Evolutionary conservation across 1,140 invertebrate species (phyloP).

Genomic region (Diorhabda carinulata): DNA sequence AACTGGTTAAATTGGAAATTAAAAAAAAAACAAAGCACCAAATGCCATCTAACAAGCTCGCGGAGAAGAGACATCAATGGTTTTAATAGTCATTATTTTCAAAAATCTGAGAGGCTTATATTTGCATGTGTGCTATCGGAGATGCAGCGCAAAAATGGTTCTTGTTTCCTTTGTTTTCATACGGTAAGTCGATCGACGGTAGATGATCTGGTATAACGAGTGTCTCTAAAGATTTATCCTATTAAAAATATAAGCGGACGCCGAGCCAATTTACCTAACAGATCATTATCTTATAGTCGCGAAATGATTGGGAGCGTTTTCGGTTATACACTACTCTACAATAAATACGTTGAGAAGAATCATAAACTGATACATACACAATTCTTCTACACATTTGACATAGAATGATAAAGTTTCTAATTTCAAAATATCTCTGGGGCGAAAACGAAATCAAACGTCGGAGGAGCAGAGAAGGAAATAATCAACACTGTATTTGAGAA

Average conservation of each 20-base stretch:
- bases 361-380: too few species aligned
- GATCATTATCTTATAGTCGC: slow-evolving; percentile 35
- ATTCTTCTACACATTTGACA: too few species aligned
- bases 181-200: background rate
- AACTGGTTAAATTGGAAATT: slow-evolving; percentile 10
- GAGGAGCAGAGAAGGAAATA: too few species aligned
- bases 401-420: too few species aligned
- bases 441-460: too few species aligned
- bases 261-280: slow-evolving; percentile 37
- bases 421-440: too few species aligned
- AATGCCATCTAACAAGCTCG: slow-evolving; percentile 30
- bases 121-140: slow-evolving; percentile 35
- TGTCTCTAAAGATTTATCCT: slow-evolving; percentile 33
- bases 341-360: background rate
- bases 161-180: slow-evolving; percentile 15
- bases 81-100: slow-evolving; percentile 41
- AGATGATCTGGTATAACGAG: slow-evolving; percentile 29
- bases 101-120: slow-evolving; percentile 28
- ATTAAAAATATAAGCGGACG: slow-evolving; percentile 35
- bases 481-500: too few species aligned
- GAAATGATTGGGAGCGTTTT: slow-evolving; percentile 18
- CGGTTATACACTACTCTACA: background rate
- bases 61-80: slow-evolving; percentile 34
- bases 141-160: slow-evolving; percentile 13
- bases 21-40: slow-evolving; percentile 8